Evolutionary conservation across 2,113 vertebrate genomes (phyloP), one percentile per base, ranked within the genome.

Genomic region (Otis tarda): DNA sequence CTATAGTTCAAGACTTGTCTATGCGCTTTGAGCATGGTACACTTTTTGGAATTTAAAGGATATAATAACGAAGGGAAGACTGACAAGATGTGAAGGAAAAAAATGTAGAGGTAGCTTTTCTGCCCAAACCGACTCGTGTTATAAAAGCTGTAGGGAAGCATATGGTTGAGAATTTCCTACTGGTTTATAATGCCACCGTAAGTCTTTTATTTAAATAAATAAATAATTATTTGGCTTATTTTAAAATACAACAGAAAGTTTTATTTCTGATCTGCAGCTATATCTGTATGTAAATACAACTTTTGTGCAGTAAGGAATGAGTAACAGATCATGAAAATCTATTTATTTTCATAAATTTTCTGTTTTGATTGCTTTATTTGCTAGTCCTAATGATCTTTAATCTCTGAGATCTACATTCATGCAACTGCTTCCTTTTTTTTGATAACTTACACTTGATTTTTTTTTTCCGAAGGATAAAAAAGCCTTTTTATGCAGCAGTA

Each of bases 381-480:
- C 73, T 93, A 83, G 91, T 23, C 50, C 20, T 86, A 64, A 75
- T 90, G 65, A 73, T 89, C 75, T 89, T 96, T 91, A 94, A 50
- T 77, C 77, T 88, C 39, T 5, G 74, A 81, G 69, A 89, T 63
- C 67, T 87, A 75, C 14, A 91, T 18, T 91, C 73, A n/a, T 77
- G 50, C 74, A 67, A 81, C 33, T 87, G 41, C 56, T 64, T 94
- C 60, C 96, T 92, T 95, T 92, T 95, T 94, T 93, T 83, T 77
- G 85, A 82, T 70, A 75, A 71, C 63, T 93, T 88, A 67, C 28
- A 90, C 60, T 85, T 80, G 73, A 91, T 81, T 77, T 74, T 94
- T 82, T 43, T 43, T 43, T 43, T 41, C 41, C 33, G 43, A 76
- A 76, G 77, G 37, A 77, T 82, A 74, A 93, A 94, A 60, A 47